Evolutionary conservation across 2,797 vertebrate species (phyloP).

Genomic region (Pantherophis alleghaniensis): DNA sequence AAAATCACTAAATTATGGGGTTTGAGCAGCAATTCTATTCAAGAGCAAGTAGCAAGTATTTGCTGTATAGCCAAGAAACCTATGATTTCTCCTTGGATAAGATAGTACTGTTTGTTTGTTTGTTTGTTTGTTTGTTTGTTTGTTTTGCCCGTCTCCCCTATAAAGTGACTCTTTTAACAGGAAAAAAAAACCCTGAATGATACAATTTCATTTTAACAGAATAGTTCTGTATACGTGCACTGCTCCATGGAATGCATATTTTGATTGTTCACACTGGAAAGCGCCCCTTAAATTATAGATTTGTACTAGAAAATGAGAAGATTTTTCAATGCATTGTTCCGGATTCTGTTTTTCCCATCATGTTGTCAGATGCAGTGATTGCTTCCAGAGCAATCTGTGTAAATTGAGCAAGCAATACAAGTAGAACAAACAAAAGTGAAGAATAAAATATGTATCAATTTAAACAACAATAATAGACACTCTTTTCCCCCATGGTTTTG

Average conservation of each 20-base stretch:
- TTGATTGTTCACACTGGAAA: neutral
- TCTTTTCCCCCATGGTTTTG: neutral
- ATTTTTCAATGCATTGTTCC: neutral
- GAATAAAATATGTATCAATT: neutral
- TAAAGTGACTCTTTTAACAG: neutral
- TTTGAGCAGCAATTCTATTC: neutral
- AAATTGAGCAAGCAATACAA: neutral
- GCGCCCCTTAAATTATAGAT: neutral
- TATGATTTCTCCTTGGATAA: neutral
- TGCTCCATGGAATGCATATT: neutral
- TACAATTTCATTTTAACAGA: neutral
- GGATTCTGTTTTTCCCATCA: neutral
- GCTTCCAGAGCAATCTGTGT: neutral
- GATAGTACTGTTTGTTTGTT: neutral
- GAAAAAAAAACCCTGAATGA: neutral
- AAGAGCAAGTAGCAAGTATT: neutral
- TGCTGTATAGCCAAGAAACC: neutral
- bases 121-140: too few species aligned
- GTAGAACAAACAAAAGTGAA: neutral
- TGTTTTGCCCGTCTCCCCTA: neutral
- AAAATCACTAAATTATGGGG: neutral
- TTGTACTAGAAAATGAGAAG: neutral
- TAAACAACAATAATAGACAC: neutral
- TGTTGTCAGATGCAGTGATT: neutral
- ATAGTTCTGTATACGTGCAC: neutral